A percentile compares a stretch with the other conserved stretches of the same genome.
These are phyloP conservation scores for Elaphurus davidianus DNA, from an alignment of 2,113 vertebrate species.

Conservation along the genomic window DNA sequence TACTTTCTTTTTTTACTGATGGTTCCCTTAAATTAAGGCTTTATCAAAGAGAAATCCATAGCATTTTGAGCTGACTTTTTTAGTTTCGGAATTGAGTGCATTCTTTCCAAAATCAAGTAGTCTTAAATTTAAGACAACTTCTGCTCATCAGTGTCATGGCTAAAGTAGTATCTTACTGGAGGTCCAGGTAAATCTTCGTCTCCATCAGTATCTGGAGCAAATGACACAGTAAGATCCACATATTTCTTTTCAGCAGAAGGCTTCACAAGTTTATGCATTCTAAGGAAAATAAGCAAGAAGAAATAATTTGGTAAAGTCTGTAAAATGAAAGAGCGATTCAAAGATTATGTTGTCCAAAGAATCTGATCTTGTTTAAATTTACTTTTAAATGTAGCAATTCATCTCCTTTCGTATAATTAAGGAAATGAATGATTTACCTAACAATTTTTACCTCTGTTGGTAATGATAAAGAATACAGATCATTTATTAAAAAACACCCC, in stretches of 20 bases:
- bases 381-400: conserved; percentile 31
- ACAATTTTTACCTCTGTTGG: background rate
- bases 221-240: conserved; percentile 97
- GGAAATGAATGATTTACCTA: background rate
- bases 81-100: conserved; percentile 70
- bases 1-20: conserved; percentile 70
- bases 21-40: conserved; percentile 83
- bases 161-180: conserved; percentile 96
- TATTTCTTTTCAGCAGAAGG: conserved; percentile 93
- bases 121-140: conserved; percentile 70
- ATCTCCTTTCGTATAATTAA: background rate
- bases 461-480: background rate
- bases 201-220: conserved; percentile 92
- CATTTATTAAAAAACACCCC: background rate
- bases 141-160: conserved; percentile 80
- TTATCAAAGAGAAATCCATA: conserved; percentile 77
- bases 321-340: conserved; percentile 21
- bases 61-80: conserved; percentile 71
- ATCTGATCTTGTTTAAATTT: background rate
- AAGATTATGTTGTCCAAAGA: background rate
- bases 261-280: conserved; percentile 99
- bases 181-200: conserved; percentile 97
- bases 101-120: conserved; percentile 72
- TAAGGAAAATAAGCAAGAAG: conserved; percentile 75
- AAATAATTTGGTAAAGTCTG: conserved; percentile 18